Conservation (phyloP, 2,888 invertebrate genomes). For the Pelosia muscerda region DNA sequence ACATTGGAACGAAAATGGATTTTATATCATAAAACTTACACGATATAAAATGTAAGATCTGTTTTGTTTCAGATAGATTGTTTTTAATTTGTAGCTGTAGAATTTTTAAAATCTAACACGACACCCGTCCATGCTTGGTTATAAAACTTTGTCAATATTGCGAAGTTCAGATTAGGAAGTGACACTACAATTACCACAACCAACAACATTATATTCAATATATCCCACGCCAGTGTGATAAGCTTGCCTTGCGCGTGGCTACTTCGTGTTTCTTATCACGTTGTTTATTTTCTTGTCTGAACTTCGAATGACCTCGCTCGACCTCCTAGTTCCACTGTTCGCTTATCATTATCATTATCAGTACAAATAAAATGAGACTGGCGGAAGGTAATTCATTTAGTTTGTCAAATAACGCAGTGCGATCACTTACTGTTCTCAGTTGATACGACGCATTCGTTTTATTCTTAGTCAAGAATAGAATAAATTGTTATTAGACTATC, state of each 20-base stretch:
- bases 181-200: too few species aligned
- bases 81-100: too few species aligned
- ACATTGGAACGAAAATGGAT: not conserved
- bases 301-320: slow-evolving; percentile 84
- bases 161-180: not conserved
- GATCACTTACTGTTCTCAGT: slow-evolving; percentile 51
- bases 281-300: slow-evolving; percentile 82
- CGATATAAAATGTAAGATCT: not conserved
- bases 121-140: not conserved
- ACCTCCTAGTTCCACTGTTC: slow-evolving; percentile 79
- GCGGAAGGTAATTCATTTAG: slow-evolving; percentile 73
- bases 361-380: slow-evolving; percentile 80
- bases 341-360: slow-evolving; percentile 81
- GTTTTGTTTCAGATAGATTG: slow-evolving; percentile 3
- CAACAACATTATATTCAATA: too few species aligned
- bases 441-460: slow-evolving; percentile 27
- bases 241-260: slow-evolving; percentile 74
- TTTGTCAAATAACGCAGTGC: slow-evolving; percentile 72
- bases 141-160: not conserved
- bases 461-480: slow-evolving; percentile 31
- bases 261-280: slow-evolving; percentile 82
- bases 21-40: not conserved
- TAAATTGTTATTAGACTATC: slow-evolving; percentile 41
- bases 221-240: slow-evolving; percentile 57
- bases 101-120: too few species aligned